These are phyloP conservation scores for Lamellibrachia luymesi DNA, from an alignment of 1,140 invertebrate species.

Conservation along the genomic window DNA sequence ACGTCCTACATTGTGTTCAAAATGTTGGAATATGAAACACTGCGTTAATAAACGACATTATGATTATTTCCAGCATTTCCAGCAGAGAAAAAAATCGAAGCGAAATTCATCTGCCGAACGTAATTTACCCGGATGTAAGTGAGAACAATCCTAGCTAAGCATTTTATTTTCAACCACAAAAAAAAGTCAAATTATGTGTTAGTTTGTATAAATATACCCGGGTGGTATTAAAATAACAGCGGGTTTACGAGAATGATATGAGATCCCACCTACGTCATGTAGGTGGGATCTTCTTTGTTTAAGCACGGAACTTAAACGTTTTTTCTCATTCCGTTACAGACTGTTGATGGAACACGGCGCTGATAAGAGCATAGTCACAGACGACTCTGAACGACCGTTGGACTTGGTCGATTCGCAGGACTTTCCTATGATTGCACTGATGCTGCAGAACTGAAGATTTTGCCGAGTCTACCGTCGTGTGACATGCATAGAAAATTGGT, in stretches of 20 bases:
- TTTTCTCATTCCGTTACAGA: conserved; percentile 30
- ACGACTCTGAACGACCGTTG: conserved; percentile 53
- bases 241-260: too few relatives aligned
- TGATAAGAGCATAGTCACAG: conserved; percentile 41
- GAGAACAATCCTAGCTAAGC: neutral
- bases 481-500: neutral
- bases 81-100: too few relatives aligned
- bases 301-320: neutral
- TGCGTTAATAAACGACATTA: too few relatives aligned
- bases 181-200: neutral
- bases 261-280: too few relatives aligned
- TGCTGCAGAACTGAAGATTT: neutral
- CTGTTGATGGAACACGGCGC: conserved; percentile 50
- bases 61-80: too few relatives aligned
- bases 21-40: too few relatives aligned
- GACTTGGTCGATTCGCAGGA: conserved; percentile 50
- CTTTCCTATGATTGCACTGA: conserved; percentile 22
- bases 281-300: neutral
- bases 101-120: too few relatives aligned
- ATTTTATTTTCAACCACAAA: neutral
- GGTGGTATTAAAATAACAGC: neutral
- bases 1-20: neutral
- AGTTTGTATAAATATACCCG: neutral
- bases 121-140: too few relatives aligned
- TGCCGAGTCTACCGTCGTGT: neutral